Conservation (phyloP, 2,113 vertebrate genomes). For the Cynoglossus semilaevis region DNA sequence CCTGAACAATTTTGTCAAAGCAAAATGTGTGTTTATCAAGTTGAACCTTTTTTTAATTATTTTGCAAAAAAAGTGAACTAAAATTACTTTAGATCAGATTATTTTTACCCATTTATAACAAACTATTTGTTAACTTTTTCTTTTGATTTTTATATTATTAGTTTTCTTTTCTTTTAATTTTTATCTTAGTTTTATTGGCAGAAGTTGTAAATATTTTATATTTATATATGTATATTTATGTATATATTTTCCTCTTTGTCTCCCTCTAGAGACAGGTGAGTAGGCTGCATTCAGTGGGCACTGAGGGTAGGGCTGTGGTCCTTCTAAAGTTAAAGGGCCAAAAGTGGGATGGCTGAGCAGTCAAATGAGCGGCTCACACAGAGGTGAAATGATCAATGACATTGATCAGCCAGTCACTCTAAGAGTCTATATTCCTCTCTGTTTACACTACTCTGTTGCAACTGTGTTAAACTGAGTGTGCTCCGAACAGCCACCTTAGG, state of each 20-base stretch:
- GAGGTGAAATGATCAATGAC: slow-evolving; percentile 72
- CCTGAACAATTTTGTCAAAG: no score
- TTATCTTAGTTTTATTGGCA: no score
- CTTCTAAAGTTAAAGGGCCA: slow-evolving; percentile 41
- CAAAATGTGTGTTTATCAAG: no score
- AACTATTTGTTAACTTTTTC: no score
- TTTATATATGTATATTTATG: slow-evolving; percentile 18
- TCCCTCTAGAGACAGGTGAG: slow-evolving; percentile 74
- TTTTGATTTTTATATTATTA: no score
- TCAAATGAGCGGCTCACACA: slow-evolving; percentile 47
- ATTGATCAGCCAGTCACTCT: slow-evolving; percentile 77
- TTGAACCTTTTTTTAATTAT: no score
- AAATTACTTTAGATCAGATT: no score
- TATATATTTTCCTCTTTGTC: slow-evolving; percentile 65
- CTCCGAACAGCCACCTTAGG: slow-evolving; percentile 69
- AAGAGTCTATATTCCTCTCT: slow-evolving; percentile 72
- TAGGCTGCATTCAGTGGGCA: slow-evolving; percentile 49
- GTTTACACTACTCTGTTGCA: slow-evolving; percentile 71
- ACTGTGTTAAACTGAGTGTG: slow-evolving; percentile 77
- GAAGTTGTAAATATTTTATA: neutral
- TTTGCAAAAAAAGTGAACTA: no score
- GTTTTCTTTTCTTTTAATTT: no score
- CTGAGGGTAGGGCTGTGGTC: slow-evolving; percentile 51
- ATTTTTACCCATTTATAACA: no score
- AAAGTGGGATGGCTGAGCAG: slow-evolving; percentile 38